Percentiles rank a stretch among this genome's conserved stretches.
phyloP scores from a whole-genome alignment of 2,888 invertebrate species.

The Myopa tessellatipennis region DNA sequence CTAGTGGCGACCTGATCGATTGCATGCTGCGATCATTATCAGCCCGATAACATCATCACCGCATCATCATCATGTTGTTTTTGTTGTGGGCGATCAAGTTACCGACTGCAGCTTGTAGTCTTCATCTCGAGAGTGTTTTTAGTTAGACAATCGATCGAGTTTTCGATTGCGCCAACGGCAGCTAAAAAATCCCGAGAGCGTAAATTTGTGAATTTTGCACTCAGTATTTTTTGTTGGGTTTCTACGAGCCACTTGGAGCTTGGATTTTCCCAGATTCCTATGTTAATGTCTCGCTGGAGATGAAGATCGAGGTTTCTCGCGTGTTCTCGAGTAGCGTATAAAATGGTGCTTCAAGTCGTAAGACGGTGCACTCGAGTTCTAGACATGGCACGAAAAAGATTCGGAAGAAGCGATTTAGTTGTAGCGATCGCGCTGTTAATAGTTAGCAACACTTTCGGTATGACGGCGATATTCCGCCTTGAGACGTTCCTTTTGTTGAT shows the following conservation, averaged over 20 bases:
- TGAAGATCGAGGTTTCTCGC: not conserved
- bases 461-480: not conserved
- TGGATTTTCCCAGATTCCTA: constrained; percentile 52
- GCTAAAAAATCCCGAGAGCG: constrained; percentile 5
- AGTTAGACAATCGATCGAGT: not conserved
- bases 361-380: constrained; percentile 29
- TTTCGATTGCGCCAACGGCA: not conserved
- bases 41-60: constrained; percentile 1
- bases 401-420: constrained; percentile 17
- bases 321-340: constrained; percentile 31
- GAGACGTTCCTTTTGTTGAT: not conserved
- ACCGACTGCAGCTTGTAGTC: not conserved
- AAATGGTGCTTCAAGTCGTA: constrained; percentile 30
- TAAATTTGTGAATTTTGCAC: not conserved
- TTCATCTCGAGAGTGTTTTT: not conserved
- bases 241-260: constrained; percentile 11
- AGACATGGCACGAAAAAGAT: constrained; percentile 29
- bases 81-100: not conserved
- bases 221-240: constrained; percentile 11
- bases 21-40: constrained; percentile 30
- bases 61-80: not conserved
- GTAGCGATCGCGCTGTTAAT: constrained; percentile 33
- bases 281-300: constrained; percentile 38
- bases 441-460: constrained; percentile 29
- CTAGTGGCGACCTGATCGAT: constrained; percentile 9